Evolutionary conservation across 2,888 invertebrate species (phyloP), one percentile per base, ranked within the genome.

Genomic region (Marronus borbonicus): DNA sequence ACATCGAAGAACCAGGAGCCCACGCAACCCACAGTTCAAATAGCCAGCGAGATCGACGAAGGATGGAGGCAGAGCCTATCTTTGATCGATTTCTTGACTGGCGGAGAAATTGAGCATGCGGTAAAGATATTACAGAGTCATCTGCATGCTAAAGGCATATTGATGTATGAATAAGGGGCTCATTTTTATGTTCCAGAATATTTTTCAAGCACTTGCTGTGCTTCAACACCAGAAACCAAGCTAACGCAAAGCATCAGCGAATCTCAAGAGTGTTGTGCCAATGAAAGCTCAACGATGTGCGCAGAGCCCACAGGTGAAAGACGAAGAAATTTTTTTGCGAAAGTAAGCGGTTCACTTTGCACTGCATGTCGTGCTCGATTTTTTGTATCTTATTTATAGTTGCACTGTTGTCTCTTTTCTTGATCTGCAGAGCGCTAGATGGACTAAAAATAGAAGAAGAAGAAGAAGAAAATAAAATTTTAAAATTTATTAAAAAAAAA

Each of bases 31-130:
- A 87, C 89, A 3, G 88, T 89, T 50, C 91, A 90, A 79, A 89
- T 89, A 80, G 90, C 91, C 49, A 91, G 89, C 58, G 89, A 89
- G 82, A 83, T 84, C 80, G 81, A 83, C 24, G 86, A 88, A 64
- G 87, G 88, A 3, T 85, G 90, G 7, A 91, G 92, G 65, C 93
- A 93, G 81, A 88, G 94, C 69, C 93, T 93, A 28, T 94, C 94
- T 0, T 85, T 94, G 64, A 93, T 93, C 80, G 94, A 94, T 77
- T 90, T 94, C 76, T 89, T 93, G 58, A 93, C 93, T 17, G 93
- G 93, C 0, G 90, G 91, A 62, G 85, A 84, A 65, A 78, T 83
- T n/a, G 87, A 86, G 65, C 86, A 87, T 79, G 85, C 84, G 55
- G 83, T 86, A 14, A 88, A 86, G 81, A 82, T 84, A 20, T 78